A percentile compares a stretch with the other conserved stretches of the same genome.
These are phyloP conservation scores for Gallinago paraguaiae DNA, from an alignment of 2,113 vertebrate species.

Conservation along the genomic window DNA sequence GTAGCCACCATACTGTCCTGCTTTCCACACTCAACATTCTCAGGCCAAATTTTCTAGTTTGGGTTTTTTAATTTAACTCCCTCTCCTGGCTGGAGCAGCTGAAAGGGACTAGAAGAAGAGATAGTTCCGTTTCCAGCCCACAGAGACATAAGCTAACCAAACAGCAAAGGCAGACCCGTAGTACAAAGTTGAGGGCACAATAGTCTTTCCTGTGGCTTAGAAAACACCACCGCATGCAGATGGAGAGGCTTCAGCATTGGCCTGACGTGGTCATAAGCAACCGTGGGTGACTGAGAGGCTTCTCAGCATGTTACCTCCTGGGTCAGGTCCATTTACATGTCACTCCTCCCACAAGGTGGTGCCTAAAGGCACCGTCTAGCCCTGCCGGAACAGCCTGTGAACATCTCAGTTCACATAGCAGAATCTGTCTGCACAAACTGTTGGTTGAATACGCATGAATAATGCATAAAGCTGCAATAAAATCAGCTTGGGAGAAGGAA, in stretches of 20 bases:
- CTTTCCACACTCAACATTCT: neutral
- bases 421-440: neutral
- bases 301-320: neutral
- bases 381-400: neutral
- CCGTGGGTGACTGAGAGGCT: neutral
- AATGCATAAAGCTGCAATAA: neutral
- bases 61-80: neutral
- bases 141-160: neutral
- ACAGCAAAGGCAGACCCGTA: neutral
- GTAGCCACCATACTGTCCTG: neutral
- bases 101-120: neutral
- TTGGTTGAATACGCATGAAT: neutral
- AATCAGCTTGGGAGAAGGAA: neutral
- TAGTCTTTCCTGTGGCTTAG: neutral
- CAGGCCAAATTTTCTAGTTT: neutral
- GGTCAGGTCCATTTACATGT: neutral
- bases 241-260: neutral
- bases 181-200: neutral
- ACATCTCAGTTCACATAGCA: neutral
- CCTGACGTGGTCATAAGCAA: neutral
- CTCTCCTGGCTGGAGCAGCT: neutral
- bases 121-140: neutral
- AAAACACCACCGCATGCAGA: fast-evolving
- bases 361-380: neutral
- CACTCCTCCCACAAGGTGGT: neutral